Conservation (phyloP, 2,797 vertebrate species). For the Parauchenoglanis punctatus region DNA sequence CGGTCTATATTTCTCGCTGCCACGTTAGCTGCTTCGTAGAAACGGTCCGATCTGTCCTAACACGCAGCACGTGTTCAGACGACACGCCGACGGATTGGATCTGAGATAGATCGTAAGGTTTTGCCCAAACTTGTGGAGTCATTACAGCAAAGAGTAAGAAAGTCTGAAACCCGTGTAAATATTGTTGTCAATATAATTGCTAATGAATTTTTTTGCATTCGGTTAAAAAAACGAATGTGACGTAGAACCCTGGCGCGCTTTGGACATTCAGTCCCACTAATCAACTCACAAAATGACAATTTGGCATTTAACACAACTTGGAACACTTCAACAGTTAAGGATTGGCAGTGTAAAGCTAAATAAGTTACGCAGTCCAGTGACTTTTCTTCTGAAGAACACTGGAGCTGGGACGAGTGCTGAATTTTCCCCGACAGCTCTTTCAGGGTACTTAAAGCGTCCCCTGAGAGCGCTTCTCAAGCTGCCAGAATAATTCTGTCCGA, state of each 20-base stretch:
- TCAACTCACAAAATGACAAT: neutral
- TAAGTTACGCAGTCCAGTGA: conserved; percentile 43
- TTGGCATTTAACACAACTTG: neutral
- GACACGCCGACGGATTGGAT: neutral
- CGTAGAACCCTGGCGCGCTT: no score
- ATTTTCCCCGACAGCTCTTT: conserved; percentile 43
- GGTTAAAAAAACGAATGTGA: neutral
- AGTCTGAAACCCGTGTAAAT: neutral
- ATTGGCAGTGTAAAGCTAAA: conserved; percentile 43
- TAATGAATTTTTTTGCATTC: neutral
- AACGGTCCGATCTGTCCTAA: neutral
- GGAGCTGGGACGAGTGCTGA: conserved; percentile 41
- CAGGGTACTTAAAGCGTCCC: conserved; percentile 51
- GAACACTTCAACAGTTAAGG: conserved; percentile 39
- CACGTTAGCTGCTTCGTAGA: neutral
- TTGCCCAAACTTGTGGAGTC: neutral
- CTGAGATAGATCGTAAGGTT: neutral
- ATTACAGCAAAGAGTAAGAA: neutral
- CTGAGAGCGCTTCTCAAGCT: conserved; percentile 33
- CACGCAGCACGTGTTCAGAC: neutral
- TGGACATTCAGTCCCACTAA: neutral
- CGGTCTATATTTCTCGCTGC: neutral
- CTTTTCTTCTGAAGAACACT: conserved; percentile 34
- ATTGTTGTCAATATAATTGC: neutral
- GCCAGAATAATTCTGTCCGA: conserved; percentile 50